Evolutionary conservation across 1,140 invertebrate species (phyloP).

Genomic region (Homarus americanus): DNA sequence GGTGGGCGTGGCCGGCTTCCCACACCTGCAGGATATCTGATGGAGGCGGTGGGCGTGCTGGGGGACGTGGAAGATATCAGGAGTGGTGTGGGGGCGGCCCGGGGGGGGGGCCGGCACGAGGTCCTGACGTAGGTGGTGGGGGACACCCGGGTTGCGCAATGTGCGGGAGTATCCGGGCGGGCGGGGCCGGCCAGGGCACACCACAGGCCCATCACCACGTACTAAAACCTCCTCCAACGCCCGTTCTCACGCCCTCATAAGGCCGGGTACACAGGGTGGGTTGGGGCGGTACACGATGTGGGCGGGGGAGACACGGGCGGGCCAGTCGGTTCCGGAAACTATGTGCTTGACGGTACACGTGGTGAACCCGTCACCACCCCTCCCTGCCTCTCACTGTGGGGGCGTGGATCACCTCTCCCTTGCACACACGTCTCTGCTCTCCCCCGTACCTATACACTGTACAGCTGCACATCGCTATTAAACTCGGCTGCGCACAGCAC

Average conservation of each 20-base stretch:
- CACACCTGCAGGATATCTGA: background rate
- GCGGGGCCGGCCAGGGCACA: conserved; percentile 26
- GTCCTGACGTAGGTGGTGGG: conserved; percentile 26
- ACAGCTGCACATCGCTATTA: conserved; percentile 3
- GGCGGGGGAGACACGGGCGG: conserved; percentile 15
- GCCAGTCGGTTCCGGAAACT: conserved; percentile 4
- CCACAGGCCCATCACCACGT: conserved; percentile 25
- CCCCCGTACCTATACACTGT: background rate
- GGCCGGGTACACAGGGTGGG: background rate
- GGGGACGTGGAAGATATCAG: background rate
- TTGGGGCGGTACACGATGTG: background rate
- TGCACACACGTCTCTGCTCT: background rate
- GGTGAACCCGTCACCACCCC: conserved; percentile 3
- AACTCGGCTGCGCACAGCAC: conserved; percentile 12
- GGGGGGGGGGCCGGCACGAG: background rate
- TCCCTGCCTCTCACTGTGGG: background rate
- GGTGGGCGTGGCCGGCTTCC: background rate
- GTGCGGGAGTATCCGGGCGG: conserved; percentile 29
- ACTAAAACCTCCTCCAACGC: background rate
- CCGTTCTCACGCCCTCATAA: background rate
- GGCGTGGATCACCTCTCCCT: background rate
- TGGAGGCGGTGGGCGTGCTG: background rate
- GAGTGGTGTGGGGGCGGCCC: background rate
- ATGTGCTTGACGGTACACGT: background rate
- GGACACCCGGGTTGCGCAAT: conserved; percentile 33